phyloP scores from a whole-genome alignment of 2,888 invertebrate species.

The Neoscelio sp. region DNA sequence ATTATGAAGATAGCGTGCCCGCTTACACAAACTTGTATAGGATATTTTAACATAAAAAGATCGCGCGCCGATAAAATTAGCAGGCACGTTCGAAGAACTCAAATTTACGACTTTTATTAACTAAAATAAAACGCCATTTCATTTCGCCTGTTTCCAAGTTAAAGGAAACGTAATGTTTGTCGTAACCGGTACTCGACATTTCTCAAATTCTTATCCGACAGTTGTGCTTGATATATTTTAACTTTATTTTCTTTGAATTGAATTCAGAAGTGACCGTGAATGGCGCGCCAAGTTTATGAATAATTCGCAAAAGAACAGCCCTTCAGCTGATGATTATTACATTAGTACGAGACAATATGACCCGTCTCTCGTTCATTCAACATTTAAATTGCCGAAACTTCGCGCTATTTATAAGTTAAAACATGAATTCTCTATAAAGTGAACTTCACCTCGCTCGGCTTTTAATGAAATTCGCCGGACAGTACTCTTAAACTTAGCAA shows the following conservation, averaged over 20 bases:
- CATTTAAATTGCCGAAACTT: slow-evolving; percentile 57
- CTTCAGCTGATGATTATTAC: slow-evolving; percentile 55
- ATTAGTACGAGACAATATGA: slow-evolving; percentile 58
- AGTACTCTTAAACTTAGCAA: slow-evolving; percentile 8
- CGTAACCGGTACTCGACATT: no score
- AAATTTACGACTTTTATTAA: no score
- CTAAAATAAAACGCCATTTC: no score
- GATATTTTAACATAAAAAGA: slow-evolving; percentile 39
- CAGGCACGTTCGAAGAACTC: not conserved
- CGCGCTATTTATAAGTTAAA: slow-evolving; percentile 55
- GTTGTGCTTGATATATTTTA: no score
- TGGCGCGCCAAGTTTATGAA: slow-evolving; percentile 46
- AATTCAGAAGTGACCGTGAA: slow-evolving; percentile 42
- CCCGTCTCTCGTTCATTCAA: slow-evolving; percentile 52
- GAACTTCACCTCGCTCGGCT: slow-evolving; percentile 37
- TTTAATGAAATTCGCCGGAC: slow-evolving; percentile 48
- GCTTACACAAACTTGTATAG: slow-evolving; percentile 5
- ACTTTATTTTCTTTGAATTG: slow-evolving; percentile 10
- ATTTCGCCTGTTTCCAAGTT: no score
- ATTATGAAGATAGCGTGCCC: slow-evolving; percentile 38
- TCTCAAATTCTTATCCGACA: no score
- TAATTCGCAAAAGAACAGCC: slow-evolving; percentile 36
- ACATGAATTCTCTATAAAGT: slow-evolving; percentile 55
- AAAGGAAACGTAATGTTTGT: no score
- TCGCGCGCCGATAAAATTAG: slow-evolving; percentile 41